phyloP scores from a whole-genome alignment of 2,797 vertebrate genomes.

The Cygnus olor region DNA sequence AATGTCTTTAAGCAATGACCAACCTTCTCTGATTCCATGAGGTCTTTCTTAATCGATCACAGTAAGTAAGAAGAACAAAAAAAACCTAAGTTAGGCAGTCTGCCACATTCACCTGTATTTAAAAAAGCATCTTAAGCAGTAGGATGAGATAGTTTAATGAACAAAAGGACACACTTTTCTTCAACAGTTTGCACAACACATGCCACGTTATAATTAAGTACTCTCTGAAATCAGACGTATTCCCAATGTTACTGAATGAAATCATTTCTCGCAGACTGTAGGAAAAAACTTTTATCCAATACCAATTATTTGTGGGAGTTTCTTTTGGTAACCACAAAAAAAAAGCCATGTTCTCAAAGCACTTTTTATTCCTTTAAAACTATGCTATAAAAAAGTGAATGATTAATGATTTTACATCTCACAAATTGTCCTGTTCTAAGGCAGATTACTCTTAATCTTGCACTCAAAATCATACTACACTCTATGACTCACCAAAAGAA shows the following conservation, averaged over 20 bases:
- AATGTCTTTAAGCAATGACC: not conserved
- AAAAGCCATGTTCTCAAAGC: not conserved
- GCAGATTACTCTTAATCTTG: constrained; percentile 14
- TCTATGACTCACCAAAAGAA: constrained; percentile 14
- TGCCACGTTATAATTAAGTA: not conserved
- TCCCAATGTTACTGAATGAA: not conserved
- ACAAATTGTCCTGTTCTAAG: not conserved
- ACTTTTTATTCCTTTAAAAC: constrained; percentile 24
- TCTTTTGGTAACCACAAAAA: not conserved
- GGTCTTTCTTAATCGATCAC: not conserved
- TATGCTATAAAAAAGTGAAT: not conserved
- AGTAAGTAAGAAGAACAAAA: not conserved
- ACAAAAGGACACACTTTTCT: not conserved
- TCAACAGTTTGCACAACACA: not conserved
- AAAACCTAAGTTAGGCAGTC: not conserved
- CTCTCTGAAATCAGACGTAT: not conserved
- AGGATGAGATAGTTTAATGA: not conserved
- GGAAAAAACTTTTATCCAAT: not conserved
- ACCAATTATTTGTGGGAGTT: not conserved
- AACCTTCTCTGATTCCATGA: not conserved
- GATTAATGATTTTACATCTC: constrained; percentile 22
- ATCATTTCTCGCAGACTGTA: not conserved
- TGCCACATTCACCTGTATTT: not conserved
- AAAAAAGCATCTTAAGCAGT: not conserved
- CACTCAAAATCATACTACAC: not conserved